A percentile compares a stretch with the other conserved stretches of the same genome.
These are phyloP conservation scores for Xiphorhynchus elegans DNA, from an alignment of 2,113 vertebrate species.

Conservation along the genomic window DNA sequence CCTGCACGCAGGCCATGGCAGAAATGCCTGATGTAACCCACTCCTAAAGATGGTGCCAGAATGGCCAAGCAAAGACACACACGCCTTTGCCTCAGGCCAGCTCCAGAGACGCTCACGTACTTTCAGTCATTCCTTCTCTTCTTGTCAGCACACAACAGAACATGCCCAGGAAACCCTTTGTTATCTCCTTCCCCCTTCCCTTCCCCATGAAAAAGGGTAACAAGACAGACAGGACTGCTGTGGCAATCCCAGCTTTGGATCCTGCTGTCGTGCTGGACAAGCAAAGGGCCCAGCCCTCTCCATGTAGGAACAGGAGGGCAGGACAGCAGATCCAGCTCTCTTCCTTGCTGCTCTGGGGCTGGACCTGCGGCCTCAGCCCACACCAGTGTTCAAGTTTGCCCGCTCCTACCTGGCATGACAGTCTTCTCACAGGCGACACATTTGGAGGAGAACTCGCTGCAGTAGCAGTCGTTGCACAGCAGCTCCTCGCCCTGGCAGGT, in stretches of 20 bases:
- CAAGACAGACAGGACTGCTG: background rate
- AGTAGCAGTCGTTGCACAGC: conserved; percentile 97
- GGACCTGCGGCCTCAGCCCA: rapidly evolving
- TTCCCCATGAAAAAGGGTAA: background rate
- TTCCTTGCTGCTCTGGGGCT: background rate
- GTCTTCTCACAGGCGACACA: conserved; percentile 94
- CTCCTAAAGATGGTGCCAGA: background rate
- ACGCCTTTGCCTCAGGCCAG: conserved; percentile 28
- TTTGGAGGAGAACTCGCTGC: conserved; percentile 96
- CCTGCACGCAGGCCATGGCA: background rate
- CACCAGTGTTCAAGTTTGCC: rapidly evolving
- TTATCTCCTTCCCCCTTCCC: background rate
- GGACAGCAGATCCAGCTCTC: background rate
- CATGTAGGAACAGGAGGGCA: background rate
- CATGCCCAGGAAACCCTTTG: background rate
- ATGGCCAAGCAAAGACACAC: background rate
- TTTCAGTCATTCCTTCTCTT: background rate
- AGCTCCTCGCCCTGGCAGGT: conserved; percentile 93
- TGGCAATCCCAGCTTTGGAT: rapidly evolving
- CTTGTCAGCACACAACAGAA: background rate
- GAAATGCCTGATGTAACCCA: background rate
- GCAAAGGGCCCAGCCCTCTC: background rate
- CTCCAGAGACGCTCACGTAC: background rate
- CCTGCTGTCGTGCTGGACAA: background rate
- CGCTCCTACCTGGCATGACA: conserved; percentile 91